These are phyloP conservation scores for Acipenser ruthenus DNA, from an alignment of 2,797 vertebrate genomes.

Conservation along the genomic window DNA sequence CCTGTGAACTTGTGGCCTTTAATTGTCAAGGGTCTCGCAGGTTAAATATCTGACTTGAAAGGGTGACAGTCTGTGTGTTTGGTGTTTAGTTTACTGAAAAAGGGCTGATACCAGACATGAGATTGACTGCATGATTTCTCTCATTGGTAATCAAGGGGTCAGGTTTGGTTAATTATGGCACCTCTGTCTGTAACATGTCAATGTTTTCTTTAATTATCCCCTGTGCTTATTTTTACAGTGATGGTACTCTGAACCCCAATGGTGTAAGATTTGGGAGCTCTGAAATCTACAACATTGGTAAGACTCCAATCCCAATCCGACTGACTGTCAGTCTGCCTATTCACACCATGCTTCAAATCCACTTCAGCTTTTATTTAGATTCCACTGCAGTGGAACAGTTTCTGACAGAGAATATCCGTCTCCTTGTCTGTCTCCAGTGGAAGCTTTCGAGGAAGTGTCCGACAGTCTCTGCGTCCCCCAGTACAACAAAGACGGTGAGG, in stretches of 20 bases:
- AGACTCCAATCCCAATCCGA: constrained; percentile 18
- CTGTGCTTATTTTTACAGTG: constrained; percentile 50
- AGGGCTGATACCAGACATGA: too few species aligned
- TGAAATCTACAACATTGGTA: constrained; percentile 97
- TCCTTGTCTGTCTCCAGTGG: constrained; percentile 58
- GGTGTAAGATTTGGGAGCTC: constrained; percentile 95
- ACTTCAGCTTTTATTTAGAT: background rate
- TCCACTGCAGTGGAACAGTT: background rate
- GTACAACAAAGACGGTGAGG: constrained; percentile 80
- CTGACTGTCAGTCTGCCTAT: too few species aligned
- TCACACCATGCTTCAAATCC: too few species aligned
- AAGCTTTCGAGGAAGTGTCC: constrained; percentile 86
- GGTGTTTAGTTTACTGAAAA: too few species aligned
- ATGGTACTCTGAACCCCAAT: constrained; percentile 91
- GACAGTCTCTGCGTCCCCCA: constrained; percentile 93
- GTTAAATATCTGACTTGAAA: too few species aligned
- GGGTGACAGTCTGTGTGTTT: too few species aligned
- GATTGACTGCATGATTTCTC: too few species aligned
- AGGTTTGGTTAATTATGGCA: background rate
- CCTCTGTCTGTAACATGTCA: background rate
- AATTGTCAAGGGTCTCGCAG: too few species aligned
- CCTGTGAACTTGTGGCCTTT: too few species aligned
- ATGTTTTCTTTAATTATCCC: too few species aligned
- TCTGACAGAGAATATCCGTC: background rate
- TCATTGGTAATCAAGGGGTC: background rate